Base-by-base conservation (phyloP, 2,888 invertebrate genomes). In the Rutpela maculata region DNA sequence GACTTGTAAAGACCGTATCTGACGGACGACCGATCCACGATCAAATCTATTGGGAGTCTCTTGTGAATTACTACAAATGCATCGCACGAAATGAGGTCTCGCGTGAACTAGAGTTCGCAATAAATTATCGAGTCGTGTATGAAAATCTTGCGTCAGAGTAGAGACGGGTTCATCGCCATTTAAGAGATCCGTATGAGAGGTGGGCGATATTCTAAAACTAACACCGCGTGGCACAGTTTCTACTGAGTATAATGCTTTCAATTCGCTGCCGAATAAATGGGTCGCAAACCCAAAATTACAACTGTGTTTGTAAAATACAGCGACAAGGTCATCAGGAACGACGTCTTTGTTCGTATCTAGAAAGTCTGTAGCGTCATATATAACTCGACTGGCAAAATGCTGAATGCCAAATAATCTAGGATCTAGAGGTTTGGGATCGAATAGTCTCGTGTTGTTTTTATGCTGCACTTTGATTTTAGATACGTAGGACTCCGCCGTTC, bases 281-380 rank as follows among this genome's bases (percentile, higher is more conserved):
- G 97, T 97, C 0, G 97, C 98, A 89, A 98, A 98, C n/a, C 98
- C 98, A 90, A 98, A 98, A 89, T 96, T 97, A 90, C 98, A 98
- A 75, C 94, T 94, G 86, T 97, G 95, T 86, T 96, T 96, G 90
- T 97, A 96, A 90, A 98, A 98, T 1, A 97, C 97, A 0, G 96
- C 95, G 1, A 98, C 96, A 85, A 98, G 91, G 88, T 98, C 98
- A 88, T 97, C 98, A 1, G 97, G 96, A 66, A 98, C 95, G 12
- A 96, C 95, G 90, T 98, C 98, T 81, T 96, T 94, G 91, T 98
- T 98, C 12, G 97, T 97, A 85, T 97, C 96, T 75, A 98, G 91
- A 89, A 98, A 98, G 87, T 96, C 95, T 0, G 94, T 93, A 5
- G 97, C 95, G 89, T 98, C 97, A 90, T 98, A 98, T 75, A 95